Percentiles rank a stretch among this genome's conserved stretches.
These are phyloP conservation scores for Agriopis aurantiaria DNA, from an alignment of 2,888 invertebrate species.

Conservation along the genomic window DNA sequence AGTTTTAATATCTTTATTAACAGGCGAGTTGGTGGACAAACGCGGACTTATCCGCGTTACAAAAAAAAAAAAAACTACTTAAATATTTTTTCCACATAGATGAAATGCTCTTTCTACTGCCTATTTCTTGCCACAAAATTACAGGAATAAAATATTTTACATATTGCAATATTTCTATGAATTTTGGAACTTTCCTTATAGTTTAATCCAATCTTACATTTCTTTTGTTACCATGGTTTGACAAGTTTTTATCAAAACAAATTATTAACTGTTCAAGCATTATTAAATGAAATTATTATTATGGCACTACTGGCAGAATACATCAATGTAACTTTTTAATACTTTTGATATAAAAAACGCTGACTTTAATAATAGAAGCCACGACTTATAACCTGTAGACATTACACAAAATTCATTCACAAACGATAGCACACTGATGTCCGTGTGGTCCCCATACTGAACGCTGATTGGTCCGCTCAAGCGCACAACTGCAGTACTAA, in stretches of 20 bases:
- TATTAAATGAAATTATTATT: neutral
- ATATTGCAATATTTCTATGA: slow-evolving; percentile 2
- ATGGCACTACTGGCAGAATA: neutral
- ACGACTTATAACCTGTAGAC: neutral
- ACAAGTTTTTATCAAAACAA: neutral
- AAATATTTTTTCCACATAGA: neutral
- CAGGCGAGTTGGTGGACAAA: no score
- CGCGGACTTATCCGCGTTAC: no score
- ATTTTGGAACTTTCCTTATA: neutral
- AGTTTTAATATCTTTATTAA: no score
- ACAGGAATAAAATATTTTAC: slow-evolving; percentile 13
- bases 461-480: neutral
- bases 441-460: neutral
- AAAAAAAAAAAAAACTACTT: no score
- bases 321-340: neutral
- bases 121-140: slow-evolving; percentile 33
- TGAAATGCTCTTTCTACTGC: slow-evolving; percentile 21
- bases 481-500: neutral
- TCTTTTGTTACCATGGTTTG: neutral
- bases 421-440: neutral
- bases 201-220: neutral
- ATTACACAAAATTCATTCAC: neutral
- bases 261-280: neutral
- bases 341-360: neutral
- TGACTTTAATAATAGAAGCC: neutral